Conservation (phyloP, 1,140 invertebrate species). For the Anadara kagoshimensis region DNA sequence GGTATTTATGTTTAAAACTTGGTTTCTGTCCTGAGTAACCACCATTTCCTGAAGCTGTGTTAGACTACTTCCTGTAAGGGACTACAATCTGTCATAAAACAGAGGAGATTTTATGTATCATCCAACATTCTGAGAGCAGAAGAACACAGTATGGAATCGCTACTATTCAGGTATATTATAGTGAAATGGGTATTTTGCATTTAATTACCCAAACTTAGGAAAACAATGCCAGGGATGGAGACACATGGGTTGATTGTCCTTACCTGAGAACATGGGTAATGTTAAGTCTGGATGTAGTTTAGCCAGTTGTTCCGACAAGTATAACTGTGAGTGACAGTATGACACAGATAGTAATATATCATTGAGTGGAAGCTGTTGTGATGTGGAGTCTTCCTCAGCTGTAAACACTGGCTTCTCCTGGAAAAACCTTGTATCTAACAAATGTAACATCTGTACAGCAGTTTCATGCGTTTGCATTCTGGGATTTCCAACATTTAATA, state of each 20-base stretch:
- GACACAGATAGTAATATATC: slow-evolving; percentile 89
- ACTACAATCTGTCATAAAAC: too few relatives aligned
- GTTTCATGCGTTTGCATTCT: slow-evolving; percentile 92
- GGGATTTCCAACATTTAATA: slow-evolving; percentile 96
- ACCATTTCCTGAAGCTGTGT: too few relatives aligned
- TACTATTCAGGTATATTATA: too few relatives aligned
- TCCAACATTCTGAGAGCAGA: too few relatives aligned
- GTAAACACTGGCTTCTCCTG: slow-evolving; percentile 61
- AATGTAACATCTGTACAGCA: slow-evolving; percentile 93
- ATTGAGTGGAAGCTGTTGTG: slow-evolving; percentile 73
- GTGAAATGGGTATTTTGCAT: too few relatives aligned
- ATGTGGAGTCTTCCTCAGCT: slow-evolving; percentile 59
- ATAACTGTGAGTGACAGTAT: slow-evolving; percentile 93
- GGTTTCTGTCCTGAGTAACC: too few relatives aligned
- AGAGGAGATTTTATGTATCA: too few relatives aligned
- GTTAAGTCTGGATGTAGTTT: slow-evolving; percentile 96
- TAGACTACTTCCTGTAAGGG: too few relatives aligned
- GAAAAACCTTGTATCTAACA: slow-evolving; percentile 96
- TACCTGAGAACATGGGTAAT: slow-evolving; percentile 99
- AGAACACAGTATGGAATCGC: too few relatives aligned
- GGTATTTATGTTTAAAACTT: too few relatives aligned
- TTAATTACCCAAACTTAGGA: too few relatives aligned
- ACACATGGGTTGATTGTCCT: background rate
- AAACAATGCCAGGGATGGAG: too few relatives aligned
- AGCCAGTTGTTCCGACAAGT: slow-evolving; percentile 92